Conservation (phyloP, 2,797 vertebrate genomes). For the Semotilus atromaculatus region DNA sequence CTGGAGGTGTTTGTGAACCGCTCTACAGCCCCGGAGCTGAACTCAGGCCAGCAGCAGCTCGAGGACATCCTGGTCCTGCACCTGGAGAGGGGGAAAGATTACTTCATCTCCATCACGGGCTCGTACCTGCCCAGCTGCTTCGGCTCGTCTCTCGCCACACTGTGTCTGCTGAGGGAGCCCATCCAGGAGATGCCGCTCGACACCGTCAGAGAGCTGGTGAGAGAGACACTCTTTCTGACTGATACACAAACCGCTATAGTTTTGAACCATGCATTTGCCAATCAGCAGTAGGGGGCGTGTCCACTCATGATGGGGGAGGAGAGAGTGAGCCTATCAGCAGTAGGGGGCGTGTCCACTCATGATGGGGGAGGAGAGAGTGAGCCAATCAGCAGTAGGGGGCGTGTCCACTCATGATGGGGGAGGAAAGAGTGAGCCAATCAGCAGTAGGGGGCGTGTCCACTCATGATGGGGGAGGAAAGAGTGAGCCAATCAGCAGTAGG, state of each 20-base stretch:
- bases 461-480: background rate
- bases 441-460: background rate
- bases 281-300: background rate
- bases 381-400: background rate
- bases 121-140: constrained; percentile 96
- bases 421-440: too few relatives aligned
- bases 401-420: too few relatives aligned
- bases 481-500: too few relatives aligned
- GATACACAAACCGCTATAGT: background rate
- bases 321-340: background rate
- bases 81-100: constrained; percentile 92
- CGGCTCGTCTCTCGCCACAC: constrained; percentile 83
- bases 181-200: constrained; percentile 87
- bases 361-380: background rate
- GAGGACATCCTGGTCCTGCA: constrained; percentile 97
- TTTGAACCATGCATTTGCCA: background rate
- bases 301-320: background rate
- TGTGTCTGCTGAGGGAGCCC: constrained; percentile 89
- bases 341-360: background rate
- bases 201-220: constrained; percentile 54
- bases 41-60: constrained; percentile 85
- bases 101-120: constrained; percentile 92
- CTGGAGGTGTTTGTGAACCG: constrained; percentile 96
- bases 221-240: background rate
- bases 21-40: constrained; percentile 86